Conservation (phyloP, 23 tunicate species). For the Styela clava region DNA sequence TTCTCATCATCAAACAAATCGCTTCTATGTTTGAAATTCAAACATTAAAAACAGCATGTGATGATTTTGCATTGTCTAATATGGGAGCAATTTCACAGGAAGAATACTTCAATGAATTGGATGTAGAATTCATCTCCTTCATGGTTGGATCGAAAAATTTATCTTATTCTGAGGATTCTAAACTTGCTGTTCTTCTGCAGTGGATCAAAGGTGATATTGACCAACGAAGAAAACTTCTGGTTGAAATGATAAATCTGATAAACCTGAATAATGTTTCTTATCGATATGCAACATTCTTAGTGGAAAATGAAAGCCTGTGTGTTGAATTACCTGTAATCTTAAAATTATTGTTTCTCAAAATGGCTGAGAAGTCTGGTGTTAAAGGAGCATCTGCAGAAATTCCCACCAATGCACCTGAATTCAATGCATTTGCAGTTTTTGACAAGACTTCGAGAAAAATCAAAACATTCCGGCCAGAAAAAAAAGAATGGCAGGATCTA, state of each 20-base stretch:
- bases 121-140: neutral
- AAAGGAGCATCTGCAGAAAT: neutral
- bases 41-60: neutral
- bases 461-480: neutral
- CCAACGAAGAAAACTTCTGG: neutral
- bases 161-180: neutral
- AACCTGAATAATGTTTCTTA: neutral
- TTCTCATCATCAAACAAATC: neutral
- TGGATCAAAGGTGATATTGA: neutral
- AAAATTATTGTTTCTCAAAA: neutral
- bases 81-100: neutral
- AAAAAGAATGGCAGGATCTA: neutral
- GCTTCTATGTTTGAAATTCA: neutral
- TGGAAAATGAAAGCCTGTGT: neutral
- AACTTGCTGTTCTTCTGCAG: neutral
- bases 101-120: neutral
- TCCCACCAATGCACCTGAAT: neutral
- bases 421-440: neutral
- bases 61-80: neutral
- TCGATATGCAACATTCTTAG: neutral
- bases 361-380: neutral
- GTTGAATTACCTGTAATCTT: neutral
- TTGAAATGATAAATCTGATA: neutral
- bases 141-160: neutral
- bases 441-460: neutral